These are phyloP conservation scores for Tigriopus japonicus DNA, from an alignment of 1,140 invertebrate genomes.

Conservation along the genomic window DNA sequence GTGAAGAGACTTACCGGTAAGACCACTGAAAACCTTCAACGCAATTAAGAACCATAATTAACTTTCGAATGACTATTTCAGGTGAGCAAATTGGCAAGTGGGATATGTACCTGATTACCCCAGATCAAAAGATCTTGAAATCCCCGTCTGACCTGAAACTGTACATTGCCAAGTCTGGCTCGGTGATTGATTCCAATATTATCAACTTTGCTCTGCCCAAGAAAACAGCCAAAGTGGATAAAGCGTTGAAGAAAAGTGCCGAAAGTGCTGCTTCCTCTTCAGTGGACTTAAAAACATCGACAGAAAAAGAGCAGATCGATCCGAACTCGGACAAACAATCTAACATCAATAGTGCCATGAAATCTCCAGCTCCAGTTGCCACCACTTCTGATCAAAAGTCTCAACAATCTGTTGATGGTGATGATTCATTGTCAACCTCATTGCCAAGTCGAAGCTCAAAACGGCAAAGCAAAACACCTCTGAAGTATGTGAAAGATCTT, in stretches of 20 bases:
- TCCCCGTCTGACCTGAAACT: not conserved
- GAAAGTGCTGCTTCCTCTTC: not conserved
- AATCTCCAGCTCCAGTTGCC: too few relatives aligned
- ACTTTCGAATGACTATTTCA: too few relatives aligned
- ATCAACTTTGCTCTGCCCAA: conserved; percentile 10
- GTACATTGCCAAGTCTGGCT: conserved; percentile 4
- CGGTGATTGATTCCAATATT: conserved; percentile 5
- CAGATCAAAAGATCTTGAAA: conserved; percentile 6
- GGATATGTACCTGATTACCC: conserved; percentile 8
- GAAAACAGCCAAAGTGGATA: not conserved
- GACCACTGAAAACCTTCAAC: not conserved
- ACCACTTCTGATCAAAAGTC: too few relatives aligned
- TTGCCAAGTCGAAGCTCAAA: too few relatives aligned
- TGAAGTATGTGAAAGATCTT: too few relatives aligned
- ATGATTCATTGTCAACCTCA: too few relatives aligned
- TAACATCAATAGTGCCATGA: too few relatives aligned
- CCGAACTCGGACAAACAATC: too few relatives aligned
- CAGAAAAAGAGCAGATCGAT: not conserved
- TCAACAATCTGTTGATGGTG: too few relatives aligned
- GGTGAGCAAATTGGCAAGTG: conserved; percentile 3
- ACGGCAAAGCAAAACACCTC: too few relatives aligned
- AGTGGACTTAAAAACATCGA: not conserved
- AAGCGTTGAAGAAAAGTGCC: not conserved
- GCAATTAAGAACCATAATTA: too few relatives aligned
- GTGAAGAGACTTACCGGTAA: not conserved